Conservation (phyloP, 2,113 vertebrate species). For the Bagarius yarrelli region DNA sequence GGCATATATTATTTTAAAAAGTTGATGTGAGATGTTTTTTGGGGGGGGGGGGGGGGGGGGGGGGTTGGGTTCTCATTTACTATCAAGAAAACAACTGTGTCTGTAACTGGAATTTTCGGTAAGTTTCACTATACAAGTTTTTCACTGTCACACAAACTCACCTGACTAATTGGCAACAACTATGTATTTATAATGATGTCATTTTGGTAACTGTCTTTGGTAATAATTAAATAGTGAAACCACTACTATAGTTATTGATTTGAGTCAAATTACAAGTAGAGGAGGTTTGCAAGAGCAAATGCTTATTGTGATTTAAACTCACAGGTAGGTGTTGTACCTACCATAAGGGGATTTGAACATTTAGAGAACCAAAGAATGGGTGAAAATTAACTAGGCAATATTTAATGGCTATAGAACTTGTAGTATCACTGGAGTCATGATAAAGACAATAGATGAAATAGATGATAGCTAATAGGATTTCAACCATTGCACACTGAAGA, state of each 20-base stretch:
- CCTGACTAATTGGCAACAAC: not conserved
- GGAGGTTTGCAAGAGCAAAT: not conserved
- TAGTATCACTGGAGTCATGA: too few relatives aligned
- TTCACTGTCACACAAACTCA: not conserved
- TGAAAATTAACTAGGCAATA: too few relatives aligned
- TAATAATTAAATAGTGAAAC: too few relatives aligned
- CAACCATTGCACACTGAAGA: too few relatives aligned
- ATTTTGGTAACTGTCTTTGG: not conserved
- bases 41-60: too few relatives aligned
- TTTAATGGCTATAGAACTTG: too few relatives aligned
- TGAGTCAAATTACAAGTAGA: not conserved
- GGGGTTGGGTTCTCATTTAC: too few relatives aligned
- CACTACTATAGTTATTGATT: not conserved
- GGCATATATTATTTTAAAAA: not conserved
- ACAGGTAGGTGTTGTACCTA: not conserved
- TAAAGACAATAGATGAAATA: too few relatives aligned
- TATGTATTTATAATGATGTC: conserved; percentile 7
- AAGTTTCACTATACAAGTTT: not conserved
- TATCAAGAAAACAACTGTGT: too few relatives aligned
- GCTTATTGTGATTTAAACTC: not conserved
- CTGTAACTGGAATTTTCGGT: too few relatives aligned
- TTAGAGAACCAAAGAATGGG: not conserved
- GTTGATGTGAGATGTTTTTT: not conserved
- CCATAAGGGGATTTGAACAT: not conserved
- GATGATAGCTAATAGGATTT: too few relatives aligned